These are phyloP conservation scores for Drosophila suzukii DNA, from an alignment of 1,140 invertebrate species.

Conservation along the genomic window DNA sequence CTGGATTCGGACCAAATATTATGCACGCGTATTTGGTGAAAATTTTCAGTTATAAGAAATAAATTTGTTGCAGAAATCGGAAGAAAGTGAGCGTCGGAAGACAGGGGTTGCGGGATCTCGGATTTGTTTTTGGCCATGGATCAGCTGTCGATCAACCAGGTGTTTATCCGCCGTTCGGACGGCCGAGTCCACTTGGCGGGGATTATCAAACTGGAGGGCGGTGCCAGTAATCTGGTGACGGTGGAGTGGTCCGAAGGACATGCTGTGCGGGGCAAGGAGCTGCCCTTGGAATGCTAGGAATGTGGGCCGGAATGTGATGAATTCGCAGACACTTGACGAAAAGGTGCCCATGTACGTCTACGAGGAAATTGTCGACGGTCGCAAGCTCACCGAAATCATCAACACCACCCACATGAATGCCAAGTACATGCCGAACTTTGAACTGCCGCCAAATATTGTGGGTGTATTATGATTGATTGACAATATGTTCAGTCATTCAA, in stretches of 20 bases:
- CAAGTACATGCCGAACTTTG: constrained; percentile 68
- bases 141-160: constrained; percentile 88
- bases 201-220: constrained; percentile 95
- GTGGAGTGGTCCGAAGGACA: constrained; percentile 99
- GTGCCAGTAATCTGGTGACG: constrained; percentile 91
- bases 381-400: constrained; percentile 67
- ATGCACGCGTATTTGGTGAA: background rate
- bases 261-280: constrained; percentile 99
- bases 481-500: background rate
- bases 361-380: constrained; percentile 61
- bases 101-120: background rate
- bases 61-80: constrained; percentile 17
- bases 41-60: constrained; percentile 4
- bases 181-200: constrained; percentile 97
- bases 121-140: constrained; percentile 55
- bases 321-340: constrained; percentile 38
- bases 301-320: constrained; percentile 54
- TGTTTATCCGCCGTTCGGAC: constrained; percentile 97
- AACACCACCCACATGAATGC: constrained; percentile 63
- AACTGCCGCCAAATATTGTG: constrained; percentile 65
- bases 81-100: background rate
- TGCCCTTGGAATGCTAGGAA: constrained; percentile 90
- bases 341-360: constrained; percentile 71
- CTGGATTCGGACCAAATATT: background rate
- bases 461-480: constrained; percentile 6